phyloP scores from a whole-genome alignment of 2,888 invertebrate genomes.

The Mimumesa dahlbomi region DNA sequence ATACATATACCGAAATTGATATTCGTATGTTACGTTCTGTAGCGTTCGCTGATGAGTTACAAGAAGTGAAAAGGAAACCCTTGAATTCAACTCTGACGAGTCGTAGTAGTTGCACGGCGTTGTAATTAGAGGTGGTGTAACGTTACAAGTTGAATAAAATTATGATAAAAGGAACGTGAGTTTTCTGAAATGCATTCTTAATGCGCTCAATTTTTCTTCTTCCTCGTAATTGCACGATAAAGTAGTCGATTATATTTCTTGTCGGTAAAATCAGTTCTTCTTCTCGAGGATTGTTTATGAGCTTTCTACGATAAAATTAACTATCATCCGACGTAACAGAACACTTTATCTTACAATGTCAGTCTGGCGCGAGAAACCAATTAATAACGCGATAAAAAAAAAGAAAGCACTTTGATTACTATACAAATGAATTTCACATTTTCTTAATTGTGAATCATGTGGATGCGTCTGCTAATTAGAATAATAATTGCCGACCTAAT shows the following conservation, averaged over 20 bases:
- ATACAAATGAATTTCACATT: constrained; percentile 1
- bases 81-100: no score
- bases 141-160: neutral
- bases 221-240: constrained; percentile 30
- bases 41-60: no score
- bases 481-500: neutral
- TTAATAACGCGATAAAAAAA: constrained; percentile 6
- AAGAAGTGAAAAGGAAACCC: no score
- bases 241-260: constrained; percentile 40
- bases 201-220: constrained; percentile 38
- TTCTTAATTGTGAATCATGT: neutral
- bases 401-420: constrained; percentile 2
- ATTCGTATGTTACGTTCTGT: no score
- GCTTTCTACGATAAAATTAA: neutral
- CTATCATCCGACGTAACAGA: neutral
- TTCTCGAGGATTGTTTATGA: neutral
- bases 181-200: constrained; percentile 21
- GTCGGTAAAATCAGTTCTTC: constrained; percentile 25
- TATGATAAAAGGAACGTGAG: neutral
- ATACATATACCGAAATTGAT: no score
- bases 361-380: neutral
- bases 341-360: constrained; percentile 2
- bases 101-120: no score
- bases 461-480: constrained; percentile 3
- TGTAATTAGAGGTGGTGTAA: no score